Evolutionary conservation across 2,888 invertebrate species (phyloP).

Genomic region (Poecilobothrus nobilitatus): DNA sequence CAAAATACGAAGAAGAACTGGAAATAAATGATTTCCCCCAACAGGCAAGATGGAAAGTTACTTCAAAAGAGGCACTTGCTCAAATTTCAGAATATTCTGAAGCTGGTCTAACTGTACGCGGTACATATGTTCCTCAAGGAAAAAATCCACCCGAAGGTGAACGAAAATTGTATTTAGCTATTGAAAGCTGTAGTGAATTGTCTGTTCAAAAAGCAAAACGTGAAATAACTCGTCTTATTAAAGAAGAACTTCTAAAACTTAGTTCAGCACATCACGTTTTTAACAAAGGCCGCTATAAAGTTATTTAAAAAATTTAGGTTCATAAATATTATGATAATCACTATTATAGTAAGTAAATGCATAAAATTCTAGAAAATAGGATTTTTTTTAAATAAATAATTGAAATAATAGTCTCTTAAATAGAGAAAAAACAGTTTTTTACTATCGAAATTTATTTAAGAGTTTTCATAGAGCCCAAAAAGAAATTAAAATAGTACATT

Average conservation of each 20-base stretch:
- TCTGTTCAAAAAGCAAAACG: constrained; percentile 93
- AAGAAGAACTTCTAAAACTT: constrained; percentile 91
- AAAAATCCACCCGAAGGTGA: constrained; percentile 88
- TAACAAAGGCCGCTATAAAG: constrained; percentile 91
- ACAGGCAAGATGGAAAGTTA: constrained; percentile 96
- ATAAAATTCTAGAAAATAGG: too few relatives aligned
- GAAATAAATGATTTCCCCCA: constrained; percentile 99
- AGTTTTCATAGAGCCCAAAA: neutral
- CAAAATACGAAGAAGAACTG: constrained; percentile 95
- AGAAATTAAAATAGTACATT: neutral
- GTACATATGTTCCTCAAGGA: constrained; percentile 88
- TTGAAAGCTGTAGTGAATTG: constrained; percentile 94
- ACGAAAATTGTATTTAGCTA: constrained; percentile 92
- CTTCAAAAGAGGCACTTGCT: constrained; percentile 95
- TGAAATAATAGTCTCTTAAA: too few relatives aligned
- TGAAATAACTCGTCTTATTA: constrained; percentile 94
- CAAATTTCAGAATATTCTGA: constrained; percentile 99
- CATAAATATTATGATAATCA: too few relatives aligned
- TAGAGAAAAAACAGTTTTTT: too few relatives aligned
- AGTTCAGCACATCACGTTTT: constrained; percentile 78
- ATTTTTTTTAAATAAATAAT: too few relatives aligned
- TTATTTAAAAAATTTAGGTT: constrained; percentile 52
- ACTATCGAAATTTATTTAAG: neutral
- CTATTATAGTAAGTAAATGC: too few relatives aligned
- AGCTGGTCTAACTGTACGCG: constrained; percentile 96